Evolutionary conservation across 2,888 invertebrate species (phyloP).

Genomic region (Dicranocentrus wangi): DNA sequence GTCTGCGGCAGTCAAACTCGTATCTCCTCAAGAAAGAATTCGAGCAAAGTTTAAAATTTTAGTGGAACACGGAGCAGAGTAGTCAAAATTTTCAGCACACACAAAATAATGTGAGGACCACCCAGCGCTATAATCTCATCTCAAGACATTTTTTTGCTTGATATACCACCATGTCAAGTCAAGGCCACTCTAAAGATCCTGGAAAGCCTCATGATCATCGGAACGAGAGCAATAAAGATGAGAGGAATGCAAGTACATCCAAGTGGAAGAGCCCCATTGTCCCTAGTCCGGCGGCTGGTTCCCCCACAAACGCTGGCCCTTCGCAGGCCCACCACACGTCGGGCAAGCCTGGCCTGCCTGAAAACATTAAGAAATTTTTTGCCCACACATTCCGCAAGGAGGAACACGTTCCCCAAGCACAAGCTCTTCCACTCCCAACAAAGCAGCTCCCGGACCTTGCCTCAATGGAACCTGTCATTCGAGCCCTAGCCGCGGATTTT

Average conservation of each 20-base stretch:
- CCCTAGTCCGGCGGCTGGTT: constrained; percentile 30
- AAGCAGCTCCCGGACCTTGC: neutral
- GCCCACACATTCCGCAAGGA: constrained; percentile 50
- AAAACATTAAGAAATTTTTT: constrained; percentile 55
- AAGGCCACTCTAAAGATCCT: constrained; percentile 56
- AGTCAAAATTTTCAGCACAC: constrained; percentile 36
- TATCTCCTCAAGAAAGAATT: no score
- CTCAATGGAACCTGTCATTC: constrained; percentile 11
- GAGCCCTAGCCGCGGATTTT: constrained; percentile 10
- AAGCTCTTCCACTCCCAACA: constrained; percentile 9
- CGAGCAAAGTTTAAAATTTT: no score
- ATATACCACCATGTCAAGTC: constrained; percentile 51
- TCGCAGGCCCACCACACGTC: constrained; percentile 29
- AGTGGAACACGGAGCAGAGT: no score
- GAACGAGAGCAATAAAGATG: constrained; percentile 36
- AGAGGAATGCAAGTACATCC: constrained; percentile 37
- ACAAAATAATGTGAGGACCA: constrained; percentile 24
- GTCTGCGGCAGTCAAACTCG: no score
- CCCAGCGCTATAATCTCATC: constrained; percentile 21
- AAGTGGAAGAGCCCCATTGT: constrained; percentile 51
- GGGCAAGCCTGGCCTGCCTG: constrained; percentile 28
- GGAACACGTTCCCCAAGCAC: constrained; percentile 37
- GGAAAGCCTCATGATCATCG: constrained; percentile 46
- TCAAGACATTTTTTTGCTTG: constrained; percentile 21
- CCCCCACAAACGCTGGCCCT: constrained; percentile 52